phyloP scores from a whole-genome alignment of 2,888 invertebrate genomes.

The Escarpia spicata region DNA sequence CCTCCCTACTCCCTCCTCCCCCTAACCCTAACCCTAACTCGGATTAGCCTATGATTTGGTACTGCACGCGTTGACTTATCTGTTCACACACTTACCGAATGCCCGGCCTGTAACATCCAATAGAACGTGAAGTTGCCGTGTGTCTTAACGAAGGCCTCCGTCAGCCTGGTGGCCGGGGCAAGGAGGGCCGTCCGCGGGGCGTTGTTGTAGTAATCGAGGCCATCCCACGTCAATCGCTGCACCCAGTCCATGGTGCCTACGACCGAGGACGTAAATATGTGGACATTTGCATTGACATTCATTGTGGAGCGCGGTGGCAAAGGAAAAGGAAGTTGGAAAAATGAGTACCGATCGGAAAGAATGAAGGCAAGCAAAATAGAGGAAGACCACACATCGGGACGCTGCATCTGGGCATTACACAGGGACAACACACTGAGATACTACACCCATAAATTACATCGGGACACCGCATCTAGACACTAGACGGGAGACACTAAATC shows the following conservation, averaged over 20 bases:
- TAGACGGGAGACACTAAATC: too few relatives aligned
- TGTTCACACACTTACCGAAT: constrained; percentile 35
- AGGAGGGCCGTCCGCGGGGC: constrained; percentile 26
- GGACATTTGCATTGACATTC: not conserved
- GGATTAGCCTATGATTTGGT: too few relatives aligned
- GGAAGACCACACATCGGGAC: too few relatives aligned
- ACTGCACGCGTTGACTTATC: not conserved
- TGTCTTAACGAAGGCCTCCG: constrained; percentile 44
- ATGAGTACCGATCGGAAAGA: too few relatives aligned
- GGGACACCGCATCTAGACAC: too few relatives aligned
- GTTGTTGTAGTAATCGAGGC: constrained; percentile 29
- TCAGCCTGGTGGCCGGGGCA: constrained; percentile 35
- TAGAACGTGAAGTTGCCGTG: constrained; percentile 44
- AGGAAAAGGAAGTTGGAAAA: not conserved
- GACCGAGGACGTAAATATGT: not conserved
- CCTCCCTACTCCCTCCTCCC: too few relatives aligned
- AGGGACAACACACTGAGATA: too few relatives aligned
- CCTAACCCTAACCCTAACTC: too few relatives aligned
- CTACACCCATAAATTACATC: too few relatives aligned
- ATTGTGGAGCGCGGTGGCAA: not conserved
- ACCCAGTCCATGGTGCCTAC: constrained; percentile 40
- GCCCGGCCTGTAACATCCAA: constrained; percentile 42
- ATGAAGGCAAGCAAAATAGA: too few relatives aligned
- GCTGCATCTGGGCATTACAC: too few relatives aligned
- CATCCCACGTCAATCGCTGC: constrained; percentile 34